Evolutionary conservation across 37 sponge, comb jelly and placozoan species (phyloP).

Genomic region (Geodia barretti): DNA sequence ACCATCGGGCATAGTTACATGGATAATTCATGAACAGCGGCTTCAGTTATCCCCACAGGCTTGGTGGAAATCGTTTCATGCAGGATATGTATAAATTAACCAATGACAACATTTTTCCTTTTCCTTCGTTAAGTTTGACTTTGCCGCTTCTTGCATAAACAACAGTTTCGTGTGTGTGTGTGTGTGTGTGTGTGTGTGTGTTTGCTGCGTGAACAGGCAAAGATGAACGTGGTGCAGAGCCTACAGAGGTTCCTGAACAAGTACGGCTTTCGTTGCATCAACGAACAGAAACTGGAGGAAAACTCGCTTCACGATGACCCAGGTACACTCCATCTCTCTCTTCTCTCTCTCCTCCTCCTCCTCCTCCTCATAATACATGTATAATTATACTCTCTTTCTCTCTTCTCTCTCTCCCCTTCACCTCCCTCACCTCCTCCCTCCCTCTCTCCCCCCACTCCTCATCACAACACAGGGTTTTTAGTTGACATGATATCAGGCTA

Average conservation of each 20-base stretch:
- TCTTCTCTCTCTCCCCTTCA: conserved; percentile 11
- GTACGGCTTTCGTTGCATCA: conserved; percentile 88
- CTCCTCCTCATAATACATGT: too few relatives aligned
- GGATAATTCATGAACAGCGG: too few relatives aligned
- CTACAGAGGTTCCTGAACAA: conserved; percentile 62
- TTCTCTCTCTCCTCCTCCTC: not conserved
- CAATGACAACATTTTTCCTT: not conserved
- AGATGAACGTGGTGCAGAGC: conserved; percentile 57
- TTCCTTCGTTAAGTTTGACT: not conserved
- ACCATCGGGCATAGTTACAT: too few relatives aligned
- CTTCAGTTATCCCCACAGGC: too few relatives aligned
- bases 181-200: too few relatives aligned
- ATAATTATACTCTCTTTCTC: not conserved
- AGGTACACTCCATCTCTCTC: conserved; percentile 22
- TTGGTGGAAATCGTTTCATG: too few relatives aligned
- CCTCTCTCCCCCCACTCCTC: too few relatives aligned
- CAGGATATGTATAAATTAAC: too few relatives aligned
- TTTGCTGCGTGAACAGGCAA: conserved; percentile 33
- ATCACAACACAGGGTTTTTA: conserved; percentile 67
- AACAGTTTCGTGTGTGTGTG: not conserved
- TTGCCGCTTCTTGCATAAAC: not conserved
- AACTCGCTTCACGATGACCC: conserved; percentile 89
- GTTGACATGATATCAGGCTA: conserved; percentile 79
- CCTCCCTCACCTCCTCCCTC: too few relatives aligned
- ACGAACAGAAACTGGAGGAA: conserved; percentile 85